Evolutionary conservation across 2,113 vertebrate genomes (phyloP).

Genomic region (Mormyrus iriodes): DNA sequence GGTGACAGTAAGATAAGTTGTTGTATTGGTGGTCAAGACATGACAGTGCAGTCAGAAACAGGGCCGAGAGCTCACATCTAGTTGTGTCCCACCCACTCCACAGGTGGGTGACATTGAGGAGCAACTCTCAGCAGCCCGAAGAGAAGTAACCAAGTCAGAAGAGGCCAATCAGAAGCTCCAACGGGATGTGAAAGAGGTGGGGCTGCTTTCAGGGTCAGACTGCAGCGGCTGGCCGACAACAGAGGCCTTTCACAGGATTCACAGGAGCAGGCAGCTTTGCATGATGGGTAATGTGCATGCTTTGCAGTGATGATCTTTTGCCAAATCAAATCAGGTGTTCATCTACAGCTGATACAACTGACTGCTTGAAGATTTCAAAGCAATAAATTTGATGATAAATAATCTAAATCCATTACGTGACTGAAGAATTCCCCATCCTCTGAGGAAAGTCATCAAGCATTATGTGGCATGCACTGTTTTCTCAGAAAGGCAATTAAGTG

Average conservation of each 20-base stretch:
- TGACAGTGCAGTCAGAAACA: neutral
- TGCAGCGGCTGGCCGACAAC: neutral
- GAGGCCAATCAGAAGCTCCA: slow-evolving; percentile 82
- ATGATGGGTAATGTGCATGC: slow-evolving; percentile 3
- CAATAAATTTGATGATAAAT: neutral
- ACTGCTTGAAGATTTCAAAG: neutral
- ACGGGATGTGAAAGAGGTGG: slow-evolving; percentile 83
- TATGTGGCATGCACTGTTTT: neutral
- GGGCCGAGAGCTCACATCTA: neutral
- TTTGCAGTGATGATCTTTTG: neutral
- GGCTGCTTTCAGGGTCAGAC: slow-evolving; percentile 16
- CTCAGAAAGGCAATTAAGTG: too few relatives aligned
- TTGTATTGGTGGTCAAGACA: slow-evolving; percentile 14
- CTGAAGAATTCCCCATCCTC: neutral
- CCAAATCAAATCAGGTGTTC: neutral
- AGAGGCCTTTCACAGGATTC: neutral
- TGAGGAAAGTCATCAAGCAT: neutral
- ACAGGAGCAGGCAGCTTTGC: neutral
- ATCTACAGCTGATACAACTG: neutral
- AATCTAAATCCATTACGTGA: neutral
- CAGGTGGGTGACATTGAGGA: slow-evolving; percentile 86
- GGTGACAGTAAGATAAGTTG: neutral
- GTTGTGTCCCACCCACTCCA: slow-evolving; percentile 9
- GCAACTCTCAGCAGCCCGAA: slow-evolving; percentile 76
- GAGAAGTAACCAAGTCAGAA: slow-evolving; percentile 80